Evolutionary conservation across 2,888 invertebrate species (phyloP), one percentile per base, ranked within the genome.

Genomic region (Brenthis daphne): DNA sequence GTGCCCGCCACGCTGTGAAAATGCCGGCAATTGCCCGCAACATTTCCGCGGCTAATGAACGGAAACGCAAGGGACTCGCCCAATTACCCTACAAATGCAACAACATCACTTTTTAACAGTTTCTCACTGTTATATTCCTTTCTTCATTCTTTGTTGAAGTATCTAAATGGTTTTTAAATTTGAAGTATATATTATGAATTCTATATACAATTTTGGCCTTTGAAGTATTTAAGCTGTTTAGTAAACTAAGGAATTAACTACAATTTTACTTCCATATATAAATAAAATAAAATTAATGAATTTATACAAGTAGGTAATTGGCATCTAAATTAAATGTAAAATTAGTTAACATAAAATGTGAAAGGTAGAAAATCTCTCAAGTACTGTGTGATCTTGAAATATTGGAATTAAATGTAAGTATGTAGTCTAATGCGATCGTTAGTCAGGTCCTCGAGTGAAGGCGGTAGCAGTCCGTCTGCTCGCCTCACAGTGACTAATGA

Each of bases 391-490:
- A 48, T 67, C 56, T 66, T 63, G 58, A 72, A 68, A 72, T 68
- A 70, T 72, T 76, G 69, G 74, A 77, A 76, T 74, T 75, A 78
- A 77, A 79, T 78, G 77, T 73, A 75, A 77, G 76, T 77, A 76
- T 75, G 64, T 77, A 77, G 64, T 71, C 65, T 76, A 77, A 77
- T 77, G 76, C 67, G 67, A 71, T 73, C 76, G 75, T 77, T 78
- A 78, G 79, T 79, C 76, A 73, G 71, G 73, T 72, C 51, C 71
- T 68, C 61, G 64, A 71, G 76, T 76, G 68, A 68, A 53, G 56
- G 55, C 47, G 20, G 56, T 56, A 56, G 63, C 48, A 56, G 56
- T 61, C 66, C 60, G 61, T 61, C 64, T 53, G 57, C 68, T 65
- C 65, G 64, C 54, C 61, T 65, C 61, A 48, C 65, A 61, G 70